Conservation (phyloP, 1,140 invertebrate genomes). For the Scaptodrosophila lebanonensis region DNA sequence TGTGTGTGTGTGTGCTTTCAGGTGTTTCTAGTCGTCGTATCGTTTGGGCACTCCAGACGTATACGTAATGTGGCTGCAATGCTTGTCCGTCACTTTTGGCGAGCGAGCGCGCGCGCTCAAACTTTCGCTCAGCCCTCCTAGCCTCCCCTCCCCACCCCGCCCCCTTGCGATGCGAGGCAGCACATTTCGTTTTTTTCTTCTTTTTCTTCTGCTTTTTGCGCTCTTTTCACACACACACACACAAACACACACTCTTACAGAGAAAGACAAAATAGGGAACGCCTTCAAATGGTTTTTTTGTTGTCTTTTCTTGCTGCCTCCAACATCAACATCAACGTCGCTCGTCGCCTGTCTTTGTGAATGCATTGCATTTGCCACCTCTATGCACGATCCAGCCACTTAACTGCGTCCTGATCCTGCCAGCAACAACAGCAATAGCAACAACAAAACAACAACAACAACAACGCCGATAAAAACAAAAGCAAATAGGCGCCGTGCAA, state of each 20-base stretch:
- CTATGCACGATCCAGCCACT: slow-evolving; percentile 59
- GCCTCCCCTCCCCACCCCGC: too few relatives aligned
- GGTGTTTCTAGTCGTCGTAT: slow-evolving; percentile 38
- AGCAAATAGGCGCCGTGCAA: too few relatives aligned
- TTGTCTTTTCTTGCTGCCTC: slow-evolving; percentile 7
- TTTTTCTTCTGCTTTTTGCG: too few relatives aligned
- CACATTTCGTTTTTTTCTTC: too few relatives aligned
- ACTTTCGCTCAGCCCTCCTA: slow-evolving; percentile 59
- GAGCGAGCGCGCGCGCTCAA: slow-evolving; percentile 31
- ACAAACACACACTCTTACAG: slow-evolving; percentile 22
- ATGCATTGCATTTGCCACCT: slow-evolving; percentile 6
- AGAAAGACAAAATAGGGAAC: slow-evolving; percentile 46
- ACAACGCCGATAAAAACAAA: too few relatives aligned
- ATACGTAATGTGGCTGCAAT: slow-evolving; percentile 25
- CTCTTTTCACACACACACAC: slow-evolving; percentile 21
- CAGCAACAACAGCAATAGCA: slow-evolving; percentile 24
- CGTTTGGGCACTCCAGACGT: slow-evolving; percentile 34
- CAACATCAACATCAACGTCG: slow-evolving; percentile 18
- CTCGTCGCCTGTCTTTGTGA: slow-evolving; percentile 5
- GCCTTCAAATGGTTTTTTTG: slow-evolving; percentile 50
- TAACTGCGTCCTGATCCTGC: slow-evolving; percentile 61
- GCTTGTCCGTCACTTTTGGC: slow-evolving; percentile 39
- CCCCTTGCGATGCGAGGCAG: too few relatives aligned
- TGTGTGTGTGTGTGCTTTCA: slow-evolving; percentile 34
- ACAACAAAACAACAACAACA: slow-evolving; percentile 26